phyloP scores from a whole-genome alignment of 2,888 invertebrate species.

The Caradrina clavipalpis region DNA sequence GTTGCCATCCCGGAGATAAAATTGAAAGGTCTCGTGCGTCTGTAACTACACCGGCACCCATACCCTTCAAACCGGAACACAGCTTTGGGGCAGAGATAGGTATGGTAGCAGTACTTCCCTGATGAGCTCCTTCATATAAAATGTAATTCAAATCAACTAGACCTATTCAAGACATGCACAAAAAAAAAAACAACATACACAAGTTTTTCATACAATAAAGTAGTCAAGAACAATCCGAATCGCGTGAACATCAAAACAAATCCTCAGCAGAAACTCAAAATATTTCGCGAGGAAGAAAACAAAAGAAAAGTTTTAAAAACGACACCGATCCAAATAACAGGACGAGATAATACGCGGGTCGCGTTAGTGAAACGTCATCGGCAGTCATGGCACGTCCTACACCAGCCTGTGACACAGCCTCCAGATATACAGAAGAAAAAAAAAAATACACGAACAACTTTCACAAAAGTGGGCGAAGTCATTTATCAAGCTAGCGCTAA shows the following conservation, averaged over 20 bases:
- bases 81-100: no score
- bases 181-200: slow-evolving; percentile 15
- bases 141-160: no score
- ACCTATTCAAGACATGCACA: not conserved
- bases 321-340: slow-evolving; percentile 76
- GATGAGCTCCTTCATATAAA: no score
- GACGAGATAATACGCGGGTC: slow-evolving; percentile 72
- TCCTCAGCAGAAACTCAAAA: slow-evolving; percentile 52
- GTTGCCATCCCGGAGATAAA: no score
- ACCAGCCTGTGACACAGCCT: slow-evolving; percentile 76
- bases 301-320: slow-evolving; percentile 69
- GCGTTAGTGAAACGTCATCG: slow-evolving; percentile 77
- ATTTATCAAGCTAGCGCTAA: slow-evolving; percentile 89
- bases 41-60: no score
- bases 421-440: slow-evolving; percentile 77
- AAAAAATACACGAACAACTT: slow-evolving; percentile 82
- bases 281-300: slow-evolving; percentile 58
- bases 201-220: slow-evolving; percentile 28
- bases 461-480: slow-evolving; percentile 87
- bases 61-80: no score
- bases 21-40: no score
- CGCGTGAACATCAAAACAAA: slow-evolving; percentile 48
- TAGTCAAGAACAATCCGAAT: slow-evolving; percentile 27
- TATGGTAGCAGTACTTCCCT: no score
- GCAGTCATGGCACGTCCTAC: slow-evolving; percentile 79